These are phyloP conservation scores for Ctenodactylus gundi DNA, from an alignment of 2,113 vertebrate genomes.

Conservation along the genomic window DNA sequence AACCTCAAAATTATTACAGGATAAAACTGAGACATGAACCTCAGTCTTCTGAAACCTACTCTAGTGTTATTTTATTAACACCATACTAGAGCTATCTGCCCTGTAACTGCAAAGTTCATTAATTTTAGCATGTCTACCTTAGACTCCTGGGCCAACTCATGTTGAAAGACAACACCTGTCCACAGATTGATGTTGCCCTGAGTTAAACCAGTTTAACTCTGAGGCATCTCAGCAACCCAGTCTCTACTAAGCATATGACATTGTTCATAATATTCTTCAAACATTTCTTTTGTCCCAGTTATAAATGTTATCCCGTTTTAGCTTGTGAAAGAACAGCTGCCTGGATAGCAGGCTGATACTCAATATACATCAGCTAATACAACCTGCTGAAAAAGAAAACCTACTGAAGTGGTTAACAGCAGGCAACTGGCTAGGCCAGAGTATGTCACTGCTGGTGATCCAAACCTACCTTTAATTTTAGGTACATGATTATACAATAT, in stretches of 20 bases:
- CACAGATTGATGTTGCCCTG: not conserved
- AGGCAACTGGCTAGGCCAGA: slow-evolving; percentile 2
- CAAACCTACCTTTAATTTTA: not conserved
- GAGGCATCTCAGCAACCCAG: not conserved
- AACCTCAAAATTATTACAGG: not conserved
- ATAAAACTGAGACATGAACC: not conserved
- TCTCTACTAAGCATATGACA: not conserved
- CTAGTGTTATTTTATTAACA: not conserved
- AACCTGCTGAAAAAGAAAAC: not conserved
- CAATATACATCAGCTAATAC: not conserved
- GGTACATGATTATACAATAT: not conserved
- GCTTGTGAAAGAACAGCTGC: slow-evolving; percentile 43
- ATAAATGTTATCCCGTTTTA: slow-evolving; percentile 29
- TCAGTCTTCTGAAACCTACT: not conserved
- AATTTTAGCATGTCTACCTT: not conserved
- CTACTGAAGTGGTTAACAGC: not conserved
- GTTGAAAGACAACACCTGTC: not conserved
- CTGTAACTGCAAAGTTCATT: not conserved
- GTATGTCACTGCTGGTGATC: not conserved
- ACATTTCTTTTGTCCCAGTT: slow-evolving; percentile 7
- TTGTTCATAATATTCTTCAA: slow-evolving; percentile 23
- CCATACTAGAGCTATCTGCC: not conserved
- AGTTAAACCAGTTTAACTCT: not conserved
- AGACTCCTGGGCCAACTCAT: not conserved
- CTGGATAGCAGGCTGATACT: not conserved